Conservation (phyloP, 2,113 vertebrate species). For the Microcebus ravelobensis region DNA sequence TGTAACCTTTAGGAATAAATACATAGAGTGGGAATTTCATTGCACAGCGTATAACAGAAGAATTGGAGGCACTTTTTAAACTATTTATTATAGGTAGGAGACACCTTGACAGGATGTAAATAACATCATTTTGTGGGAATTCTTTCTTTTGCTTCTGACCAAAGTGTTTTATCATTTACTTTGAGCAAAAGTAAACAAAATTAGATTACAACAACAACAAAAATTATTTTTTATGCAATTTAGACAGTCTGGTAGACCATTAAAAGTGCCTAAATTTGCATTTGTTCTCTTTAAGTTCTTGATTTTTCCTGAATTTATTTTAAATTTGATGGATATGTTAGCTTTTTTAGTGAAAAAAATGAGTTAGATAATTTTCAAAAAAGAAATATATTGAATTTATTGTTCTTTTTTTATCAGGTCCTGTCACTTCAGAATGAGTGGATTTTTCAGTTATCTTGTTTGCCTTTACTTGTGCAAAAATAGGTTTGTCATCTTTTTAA, state of each 20-base stretch:
- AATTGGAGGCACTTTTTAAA: background rate
- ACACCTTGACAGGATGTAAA: background rate
- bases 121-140: background rate
- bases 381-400: background rate
- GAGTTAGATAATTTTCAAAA: background rate
- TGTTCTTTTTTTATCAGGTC: too few species aligned
- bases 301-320: constrained; percentile 12
- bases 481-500: background rate
- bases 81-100: background rate
- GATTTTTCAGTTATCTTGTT: background rate
- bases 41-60: background rate
- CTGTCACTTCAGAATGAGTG: background rate
- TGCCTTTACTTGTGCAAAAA: background rate
- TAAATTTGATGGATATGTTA: background rate
- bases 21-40: background rate
- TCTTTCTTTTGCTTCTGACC: background rate
- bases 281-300: background rate
- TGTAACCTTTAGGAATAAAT: constrained; percentile 51
- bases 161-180: constrained; percentile 22
- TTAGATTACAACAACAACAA: background rate
- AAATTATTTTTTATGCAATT: background rate
- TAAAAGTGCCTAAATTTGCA: background rate
- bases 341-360: constrained; percentile 1
- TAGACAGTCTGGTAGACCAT: background rate
- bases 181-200: constrained; percentile 12